Conservation (phyloP, 2,888 invertebrate species). For the Eudemis profundana region DNA sequence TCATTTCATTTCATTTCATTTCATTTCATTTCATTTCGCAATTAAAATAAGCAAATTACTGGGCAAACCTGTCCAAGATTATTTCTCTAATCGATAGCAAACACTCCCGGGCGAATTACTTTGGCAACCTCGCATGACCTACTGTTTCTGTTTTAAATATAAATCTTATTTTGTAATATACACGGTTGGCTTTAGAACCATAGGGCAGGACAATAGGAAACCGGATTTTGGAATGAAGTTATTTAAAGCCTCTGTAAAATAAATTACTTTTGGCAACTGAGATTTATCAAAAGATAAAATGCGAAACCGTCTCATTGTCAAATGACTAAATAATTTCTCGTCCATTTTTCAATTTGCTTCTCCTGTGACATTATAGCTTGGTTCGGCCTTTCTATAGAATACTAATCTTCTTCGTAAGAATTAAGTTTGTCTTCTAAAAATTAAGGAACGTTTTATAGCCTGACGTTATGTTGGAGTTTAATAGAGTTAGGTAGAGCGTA, state of each 20-base stretch:
- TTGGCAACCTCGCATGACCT: neutral
- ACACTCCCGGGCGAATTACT: conserved; percentile 2
- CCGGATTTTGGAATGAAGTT: neutral
- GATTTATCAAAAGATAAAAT: neutral
- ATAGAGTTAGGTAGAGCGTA: too few species aligned
- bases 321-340: neutral
- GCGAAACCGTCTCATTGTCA: neutral
- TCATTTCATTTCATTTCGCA: too few species aligned
- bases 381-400: too few species aligned
- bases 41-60: conserved; percentile 21
- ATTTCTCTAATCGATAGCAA: conserved; percentile 10
- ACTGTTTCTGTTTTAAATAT: neutral
- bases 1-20: too few species aligned
- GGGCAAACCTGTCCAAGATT: conserved; percentile 16
- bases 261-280: conserved; percentile 21
- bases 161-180: neutral
- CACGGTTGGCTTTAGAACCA: conserved; percentile 8
- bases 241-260: conserved; percentile 10
- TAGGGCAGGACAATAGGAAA: neutral
- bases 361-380: too few species aligned
- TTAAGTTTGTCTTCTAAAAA: too few species aligned
- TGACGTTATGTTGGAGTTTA: too few species aligned
- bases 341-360: too few species aligned
- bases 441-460: too few species aligned
- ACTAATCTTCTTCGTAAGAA: too few species aligned